phyloP scores from a whole-genome alignment of 2,797 vertebrate genomes.

The Astyanax mexicanus region DNA sequence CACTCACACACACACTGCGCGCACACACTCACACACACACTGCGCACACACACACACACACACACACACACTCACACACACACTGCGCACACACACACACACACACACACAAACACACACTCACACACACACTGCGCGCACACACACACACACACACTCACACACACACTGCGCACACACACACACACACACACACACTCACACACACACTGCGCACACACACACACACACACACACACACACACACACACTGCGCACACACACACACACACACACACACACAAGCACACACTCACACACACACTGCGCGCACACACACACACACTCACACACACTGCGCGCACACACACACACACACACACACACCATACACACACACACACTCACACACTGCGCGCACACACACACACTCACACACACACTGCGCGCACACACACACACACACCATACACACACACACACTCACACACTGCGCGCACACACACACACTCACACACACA shows the following conservation, averaged over 20 bases:
- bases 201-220: no score
- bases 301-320: conserved; percentile 12
- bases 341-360: conserved; percentile 7
- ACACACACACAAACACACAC: conserved; percentile 2
- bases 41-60: conserved; percentile 9
- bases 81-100: background rate
- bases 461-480: background rate
- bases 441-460: background rate
- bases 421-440: conserved; percentile 5
- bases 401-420: conserved; percentile 5
- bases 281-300: conserved; percentile 1
- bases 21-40: conserved; percentile 1
- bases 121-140: no score
- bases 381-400: background rate
- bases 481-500: conserved; percentile 8
- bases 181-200: conserved; percentile 8
- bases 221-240: conserved; percentile 5
- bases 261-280: conserved; percentile 5
- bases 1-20: no score
- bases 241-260: background rate
- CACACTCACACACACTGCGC: no score
- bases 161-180: background rate
- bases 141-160: conserved; percentile 5
- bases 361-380: background rate
- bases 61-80: no score